Conservation (phyloP, 2,888 invertebrate species). For the Ceraclea dissimilis region DNA sequence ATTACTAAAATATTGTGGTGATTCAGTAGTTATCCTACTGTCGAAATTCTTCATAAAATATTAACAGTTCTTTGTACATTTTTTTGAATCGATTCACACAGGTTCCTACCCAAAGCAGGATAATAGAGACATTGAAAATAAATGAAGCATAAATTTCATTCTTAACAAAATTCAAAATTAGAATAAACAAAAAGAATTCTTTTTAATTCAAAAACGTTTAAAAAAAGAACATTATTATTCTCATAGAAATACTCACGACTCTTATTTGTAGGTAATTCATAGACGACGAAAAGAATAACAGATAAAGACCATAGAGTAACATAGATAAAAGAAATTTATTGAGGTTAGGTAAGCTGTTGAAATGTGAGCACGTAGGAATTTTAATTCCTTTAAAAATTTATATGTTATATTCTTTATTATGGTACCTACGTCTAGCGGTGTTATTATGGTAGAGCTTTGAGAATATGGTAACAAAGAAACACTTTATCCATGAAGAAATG, state of each 20-base stretch:
- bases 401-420: neutral
- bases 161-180: too few species aligned
- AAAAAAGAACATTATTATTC: neutral
- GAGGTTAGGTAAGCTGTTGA: neutral
- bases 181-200: too few species aligned
- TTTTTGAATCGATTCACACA: too few species aligned
- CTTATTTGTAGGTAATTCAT: neutral
- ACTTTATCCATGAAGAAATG: too few species aligned
- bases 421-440: too few species aligned
- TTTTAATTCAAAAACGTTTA: neutral
- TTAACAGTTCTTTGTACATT: too few species aligned
- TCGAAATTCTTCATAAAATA: too few species aligned
- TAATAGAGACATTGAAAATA: neutral
- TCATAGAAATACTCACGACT: neutral
- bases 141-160: neutral
- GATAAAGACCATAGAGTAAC: too few species aligned
- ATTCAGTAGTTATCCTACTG: too few species aligned
- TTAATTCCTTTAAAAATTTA: neutral
- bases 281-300: neutral
- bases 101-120: neutral
- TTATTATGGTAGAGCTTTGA: too few species aligned
- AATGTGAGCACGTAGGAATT: conserved; percentile 5
- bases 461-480: too few species aligned
- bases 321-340: neutral
- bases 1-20: too few species aligned